These are phyloP conservation scores for Xestia xanthographa DNA, from an alignment of 2,888 invertebrate genomes.

Conservation along the genomic window DNA sequence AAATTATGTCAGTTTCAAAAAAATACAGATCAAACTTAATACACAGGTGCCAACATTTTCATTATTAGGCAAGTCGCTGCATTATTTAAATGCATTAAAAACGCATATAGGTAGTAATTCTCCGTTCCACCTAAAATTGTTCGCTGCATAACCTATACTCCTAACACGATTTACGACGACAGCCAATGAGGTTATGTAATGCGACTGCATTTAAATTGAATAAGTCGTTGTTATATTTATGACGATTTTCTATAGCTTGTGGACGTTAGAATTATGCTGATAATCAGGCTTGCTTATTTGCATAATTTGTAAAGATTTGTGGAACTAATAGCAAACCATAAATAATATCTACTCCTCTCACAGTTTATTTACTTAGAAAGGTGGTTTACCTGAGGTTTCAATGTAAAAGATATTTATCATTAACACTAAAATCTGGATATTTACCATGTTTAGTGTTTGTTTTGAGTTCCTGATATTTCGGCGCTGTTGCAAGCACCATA, in stretches of 20 bases:
- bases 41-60: neutral
- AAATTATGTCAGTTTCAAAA: no score
- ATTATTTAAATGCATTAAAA: neutral
- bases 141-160: conserved; percentile 26
- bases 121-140: neutral
- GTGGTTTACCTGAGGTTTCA: neutral
- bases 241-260: conserved; percentile 5
- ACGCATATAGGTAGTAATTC: neutral
- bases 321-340: neutral
- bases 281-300: conserved; percentile 1
- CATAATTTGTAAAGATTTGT: neutral
- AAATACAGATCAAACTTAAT: no score
- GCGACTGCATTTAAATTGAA: conserved; percentile 32
- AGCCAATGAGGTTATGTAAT: no score
- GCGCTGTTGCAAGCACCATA: no score
- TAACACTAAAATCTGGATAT: no score
- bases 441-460: no score
- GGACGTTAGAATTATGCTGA: neutral
- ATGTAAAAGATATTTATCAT: no score
- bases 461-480: no score
- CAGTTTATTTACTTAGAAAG: neutral
- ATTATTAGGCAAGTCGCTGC: neutral
- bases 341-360: neutral
- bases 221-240: conserved; percentile 29
- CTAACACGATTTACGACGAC: neutral